phyloP scores from a whole-genome alignment of 2,888 invertebrate species.

The Leptinotarsa haldemani region DNA sequence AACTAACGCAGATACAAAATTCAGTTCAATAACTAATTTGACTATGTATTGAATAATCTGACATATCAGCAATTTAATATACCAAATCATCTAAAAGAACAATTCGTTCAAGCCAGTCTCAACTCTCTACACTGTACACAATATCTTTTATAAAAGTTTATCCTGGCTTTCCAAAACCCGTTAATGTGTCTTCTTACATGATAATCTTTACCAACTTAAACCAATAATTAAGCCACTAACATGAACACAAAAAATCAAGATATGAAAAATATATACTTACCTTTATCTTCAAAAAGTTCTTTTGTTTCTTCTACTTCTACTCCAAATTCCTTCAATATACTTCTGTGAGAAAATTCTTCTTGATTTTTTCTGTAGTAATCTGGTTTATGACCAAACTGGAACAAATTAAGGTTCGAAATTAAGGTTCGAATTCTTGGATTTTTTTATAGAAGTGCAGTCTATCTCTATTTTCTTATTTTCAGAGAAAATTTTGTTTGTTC shows the following conservation, averaged over 20 bases:
- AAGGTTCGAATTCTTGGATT: neutral
- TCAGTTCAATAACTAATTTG: too few relatives aligned
- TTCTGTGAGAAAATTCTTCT: slow-evolving; percentile 75
- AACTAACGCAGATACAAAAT: too few relatives aligned
- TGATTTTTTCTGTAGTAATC: slow-evolving; percentile 82
- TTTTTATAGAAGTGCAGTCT: neutral
- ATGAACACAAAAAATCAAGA: slow-evolving; percentile 23
- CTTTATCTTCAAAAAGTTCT: slow-evolving; percentile 82
- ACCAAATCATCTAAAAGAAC: too few relatives aligned
- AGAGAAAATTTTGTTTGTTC: too few relatives aligned
- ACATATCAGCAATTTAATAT: too few relatives aligned
- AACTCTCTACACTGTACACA: too few relatives aligned
- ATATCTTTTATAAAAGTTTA: neutral
- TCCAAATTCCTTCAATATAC: slow-evolving; percentile 77
- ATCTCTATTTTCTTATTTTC: neutral
- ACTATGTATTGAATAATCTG: too few relatives aligned
- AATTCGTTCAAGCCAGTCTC: too few relatives aligned
- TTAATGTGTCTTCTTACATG: neutral
- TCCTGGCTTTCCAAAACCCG: neutral
- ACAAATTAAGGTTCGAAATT: slow-evolving; percentile 32
- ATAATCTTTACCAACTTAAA: neutral
- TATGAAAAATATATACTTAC: slow-evolving; percentile 65
- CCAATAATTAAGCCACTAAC: slow-evolving; percentile 52
- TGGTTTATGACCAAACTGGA: slow-evolving; percentile 80
- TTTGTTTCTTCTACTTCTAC: slow-evolving; percentile 74